These are phyloP conservation scores for Hymenochirus boettgeri DNA, from an alignment of 2,113 vertebrate species.

Conservation along the genomic window DNA sequence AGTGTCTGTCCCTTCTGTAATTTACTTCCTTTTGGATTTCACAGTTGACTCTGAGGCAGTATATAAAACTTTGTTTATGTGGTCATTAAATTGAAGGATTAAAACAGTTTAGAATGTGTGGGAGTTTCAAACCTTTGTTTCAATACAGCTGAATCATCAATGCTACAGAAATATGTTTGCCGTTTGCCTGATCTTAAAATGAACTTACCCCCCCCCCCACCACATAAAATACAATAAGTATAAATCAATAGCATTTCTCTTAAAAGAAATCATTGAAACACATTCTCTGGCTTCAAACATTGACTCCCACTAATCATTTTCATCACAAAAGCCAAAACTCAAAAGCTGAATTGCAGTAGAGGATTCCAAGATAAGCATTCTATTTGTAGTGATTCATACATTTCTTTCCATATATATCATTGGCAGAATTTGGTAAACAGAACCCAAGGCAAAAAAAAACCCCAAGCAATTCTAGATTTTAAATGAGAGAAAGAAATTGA, in stretches of 20 bases:
- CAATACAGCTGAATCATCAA: slow-evolving; percentile 27
- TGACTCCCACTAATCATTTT: neutral
- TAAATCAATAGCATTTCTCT: neutral
- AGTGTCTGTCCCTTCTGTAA: no score
- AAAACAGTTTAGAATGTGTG: neutral
- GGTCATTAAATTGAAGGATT: slow-evolving; percentile 26
- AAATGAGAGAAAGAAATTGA: no score
- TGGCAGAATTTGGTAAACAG: no score
- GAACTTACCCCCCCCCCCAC: neutral
- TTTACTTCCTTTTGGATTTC: no score
- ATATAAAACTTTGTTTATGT: slow-evolving; percentile 10
- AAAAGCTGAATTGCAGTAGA: neutral
- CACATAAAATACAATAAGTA: neutral
- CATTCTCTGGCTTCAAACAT: neutral
- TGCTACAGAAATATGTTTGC: neutral
- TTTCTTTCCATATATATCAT: no score
- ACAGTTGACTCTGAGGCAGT: no score
- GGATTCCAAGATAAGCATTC: neutral
- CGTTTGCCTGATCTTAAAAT: neutral
- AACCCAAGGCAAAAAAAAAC: no score
- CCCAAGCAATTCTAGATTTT: no score
- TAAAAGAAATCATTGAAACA: neutral
- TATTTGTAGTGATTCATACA: no score
- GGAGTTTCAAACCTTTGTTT: slow-evolving; percentile 20
- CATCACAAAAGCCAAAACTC: neutral